phyloP scores from a whole-genome alignment of 1,140 invertebrate species.

The Pteromalus puparum region DNA sequence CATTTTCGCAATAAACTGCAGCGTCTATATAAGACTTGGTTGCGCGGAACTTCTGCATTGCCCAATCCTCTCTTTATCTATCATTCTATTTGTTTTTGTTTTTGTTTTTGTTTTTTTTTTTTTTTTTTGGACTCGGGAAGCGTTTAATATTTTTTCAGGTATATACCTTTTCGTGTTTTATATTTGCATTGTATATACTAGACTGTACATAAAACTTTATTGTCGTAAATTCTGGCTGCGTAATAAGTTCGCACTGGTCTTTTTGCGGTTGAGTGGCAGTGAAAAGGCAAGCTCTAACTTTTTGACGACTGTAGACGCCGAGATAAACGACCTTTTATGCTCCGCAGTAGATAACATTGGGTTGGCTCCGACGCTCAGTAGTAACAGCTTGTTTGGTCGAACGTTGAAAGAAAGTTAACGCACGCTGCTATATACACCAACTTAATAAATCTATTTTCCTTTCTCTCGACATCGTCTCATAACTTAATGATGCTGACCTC shows the following conservation, averaged over 20 bases:
- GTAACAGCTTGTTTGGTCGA: not conserved
- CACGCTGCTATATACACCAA: not conserved
- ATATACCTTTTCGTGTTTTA: no score
- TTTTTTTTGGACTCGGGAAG: no score
- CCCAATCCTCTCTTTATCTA: not conserved
- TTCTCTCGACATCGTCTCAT: not conserved
- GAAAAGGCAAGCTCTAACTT: not conserved
- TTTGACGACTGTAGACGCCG: not conserved
- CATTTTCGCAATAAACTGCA: not conserved
- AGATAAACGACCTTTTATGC: not conserved
- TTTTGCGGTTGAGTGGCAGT: conserved; percentile 2
- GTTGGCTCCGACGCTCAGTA: not conserved
- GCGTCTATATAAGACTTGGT: no score
- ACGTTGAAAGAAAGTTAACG: not conserved
- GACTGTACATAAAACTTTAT: not conserved
- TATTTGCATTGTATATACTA: not conserved
- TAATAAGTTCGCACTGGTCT: not conserved
- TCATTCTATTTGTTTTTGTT: not conserved
- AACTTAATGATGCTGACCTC: not conserved
- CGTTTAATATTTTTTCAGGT: no score
- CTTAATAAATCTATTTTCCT: not conserved
- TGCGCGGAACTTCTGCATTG: not conserved
- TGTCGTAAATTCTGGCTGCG: not conserved
- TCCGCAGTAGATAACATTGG: not conserved
- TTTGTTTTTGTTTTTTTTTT: no score